Evolutionary conservation across 2,888 invertebrate genomes (phyloP), one percentile per base, ranked within the genome.

Genomic region (Oxytorus armatus): DNA sequence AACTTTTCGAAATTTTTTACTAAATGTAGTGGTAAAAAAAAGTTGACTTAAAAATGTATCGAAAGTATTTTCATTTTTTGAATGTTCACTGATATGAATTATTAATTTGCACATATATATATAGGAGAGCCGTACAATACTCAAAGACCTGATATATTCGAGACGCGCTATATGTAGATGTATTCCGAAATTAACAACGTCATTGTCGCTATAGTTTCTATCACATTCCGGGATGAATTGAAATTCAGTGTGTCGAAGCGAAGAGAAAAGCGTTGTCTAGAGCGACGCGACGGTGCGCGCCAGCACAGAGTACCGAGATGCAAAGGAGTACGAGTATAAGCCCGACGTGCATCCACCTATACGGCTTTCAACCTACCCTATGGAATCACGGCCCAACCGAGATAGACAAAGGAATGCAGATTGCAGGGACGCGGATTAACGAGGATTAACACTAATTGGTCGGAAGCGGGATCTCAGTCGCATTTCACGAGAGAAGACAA

Each of bases 381-480:
- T 57, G 76, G 65, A 74, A 80, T 82, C 78, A 76, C 75, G 74
- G 78, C 69, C 76, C 76, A 39, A 55, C 61, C 57, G 21, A 82
- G 83, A n/a, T n/a, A 84, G 81, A 87, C 87, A 89, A 87, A 88
- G 88, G 87, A 87, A 89, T 89, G 89, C 83, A 90, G 88, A 90
- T 90, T 89, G 86, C 84, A 86, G 86, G 85, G 86, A 88, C 83
- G 85, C 83, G 86, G 87, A 88, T 88, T 88, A 89, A 86, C 86
- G 85, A 85, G 87, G 87, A 88, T 90, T 89, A 89, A 88, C 88
- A 86, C 88, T 90, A 90, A 90, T 90, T 90, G 89, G 88, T 86
- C 85, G 86, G 86, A 83, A 83, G 68, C 79, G 77, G 69, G 68
- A 61, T 23, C 55, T 47, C 55, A 47, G 75, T 29, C 65, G 55